phyloP scores from a whole-genome alignment of 1,140 invertebrate species.

The Euura lappo region DNA sequence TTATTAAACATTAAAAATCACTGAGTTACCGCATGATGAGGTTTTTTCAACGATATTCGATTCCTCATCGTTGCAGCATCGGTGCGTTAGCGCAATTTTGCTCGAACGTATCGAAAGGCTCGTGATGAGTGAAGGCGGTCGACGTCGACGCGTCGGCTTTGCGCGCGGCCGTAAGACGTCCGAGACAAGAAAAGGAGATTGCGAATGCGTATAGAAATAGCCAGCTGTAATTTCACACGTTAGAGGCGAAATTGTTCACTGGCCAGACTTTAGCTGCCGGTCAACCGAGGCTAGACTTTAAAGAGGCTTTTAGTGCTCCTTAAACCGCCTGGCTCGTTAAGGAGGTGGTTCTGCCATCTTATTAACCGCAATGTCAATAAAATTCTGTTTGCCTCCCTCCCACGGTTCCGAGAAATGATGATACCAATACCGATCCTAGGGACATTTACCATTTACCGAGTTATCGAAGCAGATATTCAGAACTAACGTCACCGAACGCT shows the following conservation, averaged over 20 bases:
- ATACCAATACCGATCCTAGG: no score
- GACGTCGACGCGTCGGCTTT: no score
- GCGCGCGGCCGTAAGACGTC: not conserved
- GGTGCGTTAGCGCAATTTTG: no score
- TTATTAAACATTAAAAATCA: no score
- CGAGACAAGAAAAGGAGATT: not conserved
- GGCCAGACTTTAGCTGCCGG: not conserved
- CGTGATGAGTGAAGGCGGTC: no score
- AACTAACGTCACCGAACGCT: no score
- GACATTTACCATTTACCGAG: no score
- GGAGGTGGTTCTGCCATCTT: not conserved
- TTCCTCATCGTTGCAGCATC: no score
- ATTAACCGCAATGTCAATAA: not conserved
- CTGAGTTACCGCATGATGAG: no score
- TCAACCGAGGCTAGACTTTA: not conserved
- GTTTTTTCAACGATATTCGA: no score
- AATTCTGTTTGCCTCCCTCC: not conserved
- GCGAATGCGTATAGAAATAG: conserved; percentile 28
- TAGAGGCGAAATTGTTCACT: conserved; percentile 30
- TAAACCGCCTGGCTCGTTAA: not conserved
- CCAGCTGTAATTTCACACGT: conserved; percentile 37
- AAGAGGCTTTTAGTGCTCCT: not conserved
- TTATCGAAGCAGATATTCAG: no score
- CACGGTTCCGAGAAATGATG: not conserved
- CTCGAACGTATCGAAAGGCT: no score